These are phyloP conservation scores for Molorchus minor DNA, from an alignment of 2,888 invertebrate genomes.

Conservation along the genomic window DNA sequence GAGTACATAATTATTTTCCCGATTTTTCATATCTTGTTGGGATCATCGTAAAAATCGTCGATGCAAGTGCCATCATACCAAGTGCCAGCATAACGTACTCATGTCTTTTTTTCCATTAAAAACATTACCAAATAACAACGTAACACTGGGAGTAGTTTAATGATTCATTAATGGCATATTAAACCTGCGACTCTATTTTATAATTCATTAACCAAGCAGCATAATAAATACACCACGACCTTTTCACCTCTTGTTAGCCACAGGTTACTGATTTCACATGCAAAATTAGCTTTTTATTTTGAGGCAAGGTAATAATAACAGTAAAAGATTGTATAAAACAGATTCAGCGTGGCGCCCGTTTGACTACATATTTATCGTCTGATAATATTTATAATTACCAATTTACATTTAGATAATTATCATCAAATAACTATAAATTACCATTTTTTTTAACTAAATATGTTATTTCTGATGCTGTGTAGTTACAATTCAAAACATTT, in stretches of 20 bases:
- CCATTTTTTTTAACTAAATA: background rate
- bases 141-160: too few relatives aligned
- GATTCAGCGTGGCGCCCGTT: background rate
- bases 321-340: background rate
- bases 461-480: background rate
- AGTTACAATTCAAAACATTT: constrained; percentile 14
- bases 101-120: too few relatives aligned
- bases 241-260: background rate
- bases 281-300: background rate
- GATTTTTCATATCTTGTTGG: too few relatives aligned
- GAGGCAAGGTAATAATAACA: background rate
- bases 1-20: too few relatives aligned
- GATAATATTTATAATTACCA: background rate
- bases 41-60: too few relatives aligned
- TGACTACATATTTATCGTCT: background rate
- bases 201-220: background rate
- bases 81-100: too few relatives aligned
- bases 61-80: too few relatives aligned
- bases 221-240: background rate
- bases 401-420: constrained; percentile 3
- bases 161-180: background rate
- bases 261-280: background rate
- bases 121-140: too few relatives aligned
- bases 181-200: background rate
- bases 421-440: constrained; percentile 12